A percentile compares a stretch with the other conserved stretches of the same genome.
phyloP scores from a whole-genome alignment of 2,888 invertebrate species.

The Parnassius orleans region DNA sequence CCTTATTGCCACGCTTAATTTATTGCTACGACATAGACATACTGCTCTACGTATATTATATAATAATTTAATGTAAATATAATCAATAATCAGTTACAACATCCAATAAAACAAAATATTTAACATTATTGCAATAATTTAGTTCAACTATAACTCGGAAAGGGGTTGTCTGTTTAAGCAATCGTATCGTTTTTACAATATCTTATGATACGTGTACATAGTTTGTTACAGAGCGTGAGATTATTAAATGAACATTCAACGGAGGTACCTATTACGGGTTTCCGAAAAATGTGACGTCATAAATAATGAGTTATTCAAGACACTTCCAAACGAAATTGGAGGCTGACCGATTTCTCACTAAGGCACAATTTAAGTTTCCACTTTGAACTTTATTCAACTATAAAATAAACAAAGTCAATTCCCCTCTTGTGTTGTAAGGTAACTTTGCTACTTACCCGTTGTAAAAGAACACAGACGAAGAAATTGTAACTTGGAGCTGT shows the following conservation, averaged over 20 bases:
- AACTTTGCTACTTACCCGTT: conserved; percentile 35
- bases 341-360: conserved; percentile 69
- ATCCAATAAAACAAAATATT: conserved; percentile 73
- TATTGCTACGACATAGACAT: conserved; percentile 78
- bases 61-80: conserved; percentile 56
- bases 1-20: conserved; percentile 77
- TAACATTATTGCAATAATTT: conserved; percentile 71
- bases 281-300: conserved; percentile 19
- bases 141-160: conserved; percentile 56
- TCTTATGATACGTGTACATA: conserved; percentile 48
- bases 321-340: conserved; percentile 61
- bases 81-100: conserved; percentile 70
- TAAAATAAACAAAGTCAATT: conserved; percentile 70
- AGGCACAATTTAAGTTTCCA: conserved; percentile 78
- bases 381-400: conserved; percentile 75
- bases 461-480: conserved; percentile 32
- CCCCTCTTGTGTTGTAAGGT: conserved; percentile 42
- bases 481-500: conserved; percentile 18
- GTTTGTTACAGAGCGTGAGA: conserved; percentile 55
- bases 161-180: conserved; percentile 50
- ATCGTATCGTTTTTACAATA: conserved; percentile 41
- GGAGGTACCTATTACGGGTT: conserved; percentile 12
- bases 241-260: conserved; percentile 19
- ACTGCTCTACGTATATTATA: conserved; percentile 56
- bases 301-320: conserved; percentile 9